Percentiles rank a stretch among this genome's conserved stretches.
Conservation (phyloP, 2,888 invertebrate species). For the Tenthredo distinguenda region DNA sequence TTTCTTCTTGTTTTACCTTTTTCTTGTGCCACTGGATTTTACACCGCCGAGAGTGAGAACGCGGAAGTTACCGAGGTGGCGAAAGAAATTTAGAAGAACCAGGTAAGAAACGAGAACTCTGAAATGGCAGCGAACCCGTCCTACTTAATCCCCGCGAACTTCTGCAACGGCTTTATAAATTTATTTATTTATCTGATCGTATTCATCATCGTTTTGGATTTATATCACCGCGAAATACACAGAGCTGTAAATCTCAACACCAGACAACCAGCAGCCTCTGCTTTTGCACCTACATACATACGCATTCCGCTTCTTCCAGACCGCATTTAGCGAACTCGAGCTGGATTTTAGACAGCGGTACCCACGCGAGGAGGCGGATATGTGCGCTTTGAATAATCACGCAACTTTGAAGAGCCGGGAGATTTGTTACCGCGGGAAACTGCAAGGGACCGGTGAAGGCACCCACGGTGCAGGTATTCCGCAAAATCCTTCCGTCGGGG, state of each 20-base stretch:
- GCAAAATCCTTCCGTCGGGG: background rate
- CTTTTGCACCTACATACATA: background rate
- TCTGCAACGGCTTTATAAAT: background rate
- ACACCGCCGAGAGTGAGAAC: background rate
- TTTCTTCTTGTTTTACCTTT: constrained; percentile 35
- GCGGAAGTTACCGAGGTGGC: background rate
- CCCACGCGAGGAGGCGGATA: background rate
- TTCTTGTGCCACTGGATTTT: background rate
- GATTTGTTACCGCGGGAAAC: constrained; percentile 11
- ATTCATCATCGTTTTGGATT: background rate
- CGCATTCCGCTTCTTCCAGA: background rate
- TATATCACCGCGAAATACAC: background rate
- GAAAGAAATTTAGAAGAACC: background rate
- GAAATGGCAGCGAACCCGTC: background rate
- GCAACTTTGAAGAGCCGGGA: constrained; percentile 55
- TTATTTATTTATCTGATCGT: background rate
- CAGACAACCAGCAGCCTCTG: background rate
- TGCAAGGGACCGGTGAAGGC: background rate
- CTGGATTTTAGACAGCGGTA: background rate
- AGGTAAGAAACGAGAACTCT: background rate
- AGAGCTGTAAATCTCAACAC: background rate
- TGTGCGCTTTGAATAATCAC: constrained; percentile 55
- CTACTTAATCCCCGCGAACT: background rate
- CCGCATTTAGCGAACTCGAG: constrained; percentile 36
- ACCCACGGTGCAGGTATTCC: background rate